A percentile compares a stretch with the other conserved stretches of the same genome.
These are phyloP conservation scores for Abramis brama DNA, from an alignment of 2,113 vertebrate genomes.

Conservation along the genomic window DNA sequence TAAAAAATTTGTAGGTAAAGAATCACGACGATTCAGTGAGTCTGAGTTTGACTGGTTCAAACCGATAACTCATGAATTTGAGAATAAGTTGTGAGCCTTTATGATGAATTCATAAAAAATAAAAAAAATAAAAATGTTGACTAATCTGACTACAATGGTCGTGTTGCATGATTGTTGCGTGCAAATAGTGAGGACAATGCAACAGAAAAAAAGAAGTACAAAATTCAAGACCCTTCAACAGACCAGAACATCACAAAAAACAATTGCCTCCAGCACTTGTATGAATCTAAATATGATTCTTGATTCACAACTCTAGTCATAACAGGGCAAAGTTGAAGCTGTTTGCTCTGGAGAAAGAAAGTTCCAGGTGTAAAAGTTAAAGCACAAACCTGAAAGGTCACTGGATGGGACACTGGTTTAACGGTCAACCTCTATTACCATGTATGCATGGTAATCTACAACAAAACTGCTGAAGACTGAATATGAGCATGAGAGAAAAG, in stretches of 20 bases:
- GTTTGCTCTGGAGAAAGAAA: background rate
- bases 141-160: background rate
- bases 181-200: background rate
- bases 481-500: background rate
- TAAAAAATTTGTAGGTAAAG: background rate
- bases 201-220: background rate
- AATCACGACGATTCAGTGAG: background rate
- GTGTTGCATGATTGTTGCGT: too few relatives aligned
- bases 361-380: background rate
- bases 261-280: background rate
- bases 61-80: background rate
- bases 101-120: background rate
- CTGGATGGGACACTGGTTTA: background rate
- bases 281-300: background rate
- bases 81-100: background rate
- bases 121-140: background rate
- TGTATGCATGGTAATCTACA: background rate
- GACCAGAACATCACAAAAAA: background rate
- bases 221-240: background rate
- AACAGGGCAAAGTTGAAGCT: background rate
- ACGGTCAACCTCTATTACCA: background rate
- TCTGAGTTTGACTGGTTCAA: background rate
- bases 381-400: background rate
- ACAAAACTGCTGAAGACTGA: slow-evolving; percentile 25
- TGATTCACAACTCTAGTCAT: background rate